Percentiles rank a stretch among this genome's conserved stretches.
These are phyloP conservation scores for Zaprionus bogoriensis DNA, from an alignment of 2,888 invertebrate species.

Conservation along the genomic window DNA sequence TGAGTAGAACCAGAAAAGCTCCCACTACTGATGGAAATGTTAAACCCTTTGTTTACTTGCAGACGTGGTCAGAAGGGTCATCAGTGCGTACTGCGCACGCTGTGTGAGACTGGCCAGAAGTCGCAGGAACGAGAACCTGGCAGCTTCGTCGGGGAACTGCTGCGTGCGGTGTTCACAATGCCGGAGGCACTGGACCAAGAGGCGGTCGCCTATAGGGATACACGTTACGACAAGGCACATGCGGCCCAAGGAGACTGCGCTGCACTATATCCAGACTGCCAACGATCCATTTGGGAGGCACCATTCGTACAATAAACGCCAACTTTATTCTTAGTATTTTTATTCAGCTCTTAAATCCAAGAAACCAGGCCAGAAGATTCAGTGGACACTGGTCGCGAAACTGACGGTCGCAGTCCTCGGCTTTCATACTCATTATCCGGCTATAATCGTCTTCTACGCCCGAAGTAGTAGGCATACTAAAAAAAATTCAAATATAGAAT, in stretches of 20 bases:
- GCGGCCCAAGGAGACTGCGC: constrained; percentile 70
- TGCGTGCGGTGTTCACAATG: constrained; percentile 80
- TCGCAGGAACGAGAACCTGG: constrained; percentile 74
- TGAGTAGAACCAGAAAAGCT: constrained; percentile 54
- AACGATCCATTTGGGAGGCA: constrained; percentile 79
- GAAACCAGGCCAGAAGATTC: constrained; percentile 71
- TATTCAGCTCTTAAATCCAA: constrained; percentile 35
- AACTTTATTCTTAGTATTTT: constrained; percentile 11
- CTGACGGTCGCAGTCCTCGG: constrained; percentile 62
- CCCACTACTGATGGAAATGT: background rate
- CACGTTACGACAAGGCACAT: constrained; percentile 79
- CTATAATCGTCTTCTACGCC: constrained; percentile 79
- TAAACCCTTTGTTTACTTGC: background rate
- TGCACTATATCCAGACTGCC: constrained; percentile 72
- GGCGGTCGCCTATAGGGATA: constrained; percentile 53
- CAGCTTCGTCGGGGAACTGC: constrained; percentile 80
- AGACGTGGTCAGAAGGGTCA: constrained; percentile 82
- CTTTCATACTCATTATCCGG: constrained; percentile 62
- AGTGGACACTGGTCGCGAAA: constrained; percentile 68
- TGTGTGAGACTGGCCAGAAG: constrained; percentile 84
- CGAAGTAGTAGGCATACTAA: constrained; percentile 76
- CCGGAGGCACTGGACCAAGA: constrained; percentile 76
- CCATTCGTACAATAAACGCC: constrained; percentile 75
- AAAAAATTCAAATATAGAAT: background rate
- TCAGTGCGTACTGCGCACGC: constrained; percentile 84